Percentiles rank a stretch among this genome's conserved stretches.
phyloP scores from a whole-genome alignment of 1,140 invertebrate species.

The Aricia agestis region DNA sequence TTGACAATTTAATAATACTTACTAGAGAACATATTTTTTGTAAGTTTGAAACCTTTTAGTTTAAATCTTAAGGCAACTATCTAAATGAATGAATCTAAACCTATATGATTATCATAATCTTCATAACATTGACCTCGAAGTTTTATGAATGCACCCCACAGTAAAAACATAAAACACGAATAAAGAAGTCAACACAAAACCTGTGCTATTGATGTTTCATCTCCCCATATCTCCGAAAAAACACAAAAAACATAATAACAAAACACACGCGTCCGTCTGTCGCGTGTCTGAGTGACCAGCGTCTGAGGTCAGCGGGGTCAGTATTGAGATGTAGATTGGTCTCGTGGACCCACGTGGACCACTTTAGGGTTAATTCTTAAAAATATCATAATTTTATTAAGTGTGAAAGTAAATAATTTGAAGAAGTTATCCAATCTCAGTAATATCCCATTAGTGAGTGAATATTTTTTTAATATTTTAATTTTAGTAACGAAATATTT shows the following conservation, averaged over 20 bases:
- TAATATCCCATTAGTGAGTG: too few relatives aligned
- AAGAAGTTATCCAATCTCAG: too few relatives aligned
- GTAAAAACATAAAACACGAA: neutral
- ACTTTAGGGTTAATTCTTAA: too few relatives aligned
- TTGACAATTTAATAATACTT: too few relatives aligned
- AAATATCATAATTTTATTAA: too few relatives aligned
- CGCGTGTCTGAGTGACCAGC: neutral
- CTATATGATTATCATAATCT: neutral
- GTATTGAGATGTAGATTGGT: slow-evolving; percentile 35
- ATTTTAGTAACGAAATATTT: too few relatives aligned
- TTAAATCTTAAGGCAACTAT: too few relatives aligned
- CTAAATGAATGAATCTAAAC: neutral
- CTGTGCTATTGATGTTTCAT: neutral
- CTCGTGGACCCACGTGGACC: slow-evolving; percentile 4
- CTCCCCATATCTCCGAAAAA: neutral
- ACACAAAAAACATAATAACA: neutral
- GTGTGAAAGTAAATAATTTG: too few relatives aligned
- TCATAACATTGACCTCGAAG: neutral
- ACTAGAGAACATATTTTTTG: too few relatives aligned
- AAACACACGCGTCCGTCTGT: neutral
- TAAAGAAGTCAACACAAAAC: neutral
- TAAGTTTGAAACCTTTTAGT: too few relatives aligned
- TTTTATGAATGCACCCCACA: neutral
- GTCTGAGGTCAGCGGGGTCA: neutral
- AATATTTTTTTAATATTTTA: too few relatives aligned